Base-by-base conservation (phyloP, 2,797 vertebrate genomes). In the Phoxinus dragarum region DNA sequence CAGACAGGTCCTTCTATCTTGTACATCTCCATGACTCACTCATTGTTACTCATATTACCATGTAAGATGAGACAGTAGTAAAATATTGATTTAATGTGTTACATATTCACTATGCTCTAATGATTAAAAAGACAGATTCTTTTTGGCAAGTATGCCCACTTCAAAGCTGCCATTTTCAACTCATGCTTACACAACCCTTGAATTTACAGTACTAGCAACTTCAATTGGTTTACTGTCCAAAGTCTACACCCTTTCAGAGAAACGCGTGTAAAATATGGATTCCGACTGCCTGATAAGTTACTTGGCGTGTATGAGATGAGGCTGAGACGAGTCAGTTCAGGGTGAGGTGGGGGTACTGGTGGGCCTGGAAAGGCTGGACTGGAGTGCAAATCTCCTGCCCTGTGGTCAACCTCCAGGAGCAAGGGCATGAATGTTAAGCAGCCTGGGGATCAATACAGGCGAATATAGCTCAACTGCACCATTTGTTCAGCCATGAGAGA, bases 401-500 rank as follows among this genome's bases (percentile, higher is more conserved):
- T 91, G 92, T 95, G 96, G 96, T 94, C 96, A 96, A 96, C 95
- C 94, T 96, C 95, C 86, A 78, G 89, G 95, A 95, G 96, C 91
- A 90, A 93, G 94, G 93, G 94, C 94, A 95, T 95, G 97, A 97
- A 97, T 98, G 96, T 96, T 97, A 97, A 98, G 93, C 95, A 97
- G 96, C 91, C 90, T 87, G 81, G 84, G 91, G 94, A 97, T 98
- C 97, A 93, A 98, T 98, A 96, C 94, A 96, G 95, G 96, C 96
- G 97, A 98, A 97, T 96, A 96, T 97, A 97, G 96, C 97, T 97
- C 96, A 98, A 98, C 97, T 97, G 96, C 94, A 94, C 95, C 97
- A 97, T 98, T 98, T 98, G 97, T 98, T 97, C 96, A 97, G 95
- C 96, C 95, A 96, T 97, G 97, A 97, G 97, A 97, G 96, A 97